phyloP scores from a whole-genome alignment of 1,140 invertebrate genomes.

The Oryctes rhinoceros region DNA sequence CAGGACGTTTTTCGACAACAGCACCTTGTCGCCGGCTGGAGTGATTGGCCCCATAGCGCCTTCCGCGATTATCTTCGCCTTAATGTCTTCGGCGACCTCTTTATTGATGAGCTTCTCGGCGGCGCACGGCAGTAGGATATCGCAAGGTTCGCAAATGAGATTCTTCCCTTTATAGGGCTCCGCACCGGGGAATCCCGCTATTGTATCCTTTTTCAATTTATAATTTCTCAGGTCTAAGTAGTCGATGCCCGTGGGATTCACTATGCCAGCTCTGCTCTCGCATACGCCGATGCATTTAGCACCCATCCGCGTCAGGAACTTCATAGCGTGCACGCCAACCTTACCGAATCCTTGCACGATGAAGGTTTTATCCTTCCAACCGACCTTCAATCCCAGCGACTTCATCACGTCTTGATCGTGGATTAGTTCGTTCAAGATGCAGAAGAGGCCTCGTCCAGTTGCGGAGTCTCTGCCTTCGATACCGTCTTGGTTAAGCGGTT shows the following conservation, averaged over 20 bases:
- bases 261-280: constrained; percentile 93
- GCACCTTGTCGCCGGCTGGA: constrained; percentile 94
- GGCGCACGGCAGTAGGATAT: constrained; percentile 98
- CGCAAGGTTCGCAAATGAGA: constrained; percentile 92
- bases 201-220: not conserved
- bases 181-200: constrained; percentile 1
- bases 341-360: constrained; percentile 99
- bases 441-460: constrained; percentile 97
- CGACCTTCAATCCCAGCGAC: constrained; percentile 93
- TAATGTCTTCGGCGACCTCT: constrained; percentile 89
- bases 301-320: constrained; percentile 94
- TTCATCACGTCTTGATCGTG: constrained; percentile 97
- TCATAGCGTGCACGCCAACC: constrained; percentile 97
- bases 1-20: constrained; percentile 93
- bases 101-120: constrained; percentile 96
- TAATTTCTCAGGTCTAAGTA: constrained; percentile 72
- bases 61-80: constrained; percentile 97
- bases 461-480: constrained; percentile 98
- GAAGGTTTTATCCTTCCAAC: constrained; percentile 96
- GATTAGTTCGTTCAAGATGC: constrained; percentile 97
- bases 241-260: constrained; percentile 94
- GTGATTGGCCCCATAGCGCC: constrained; percentile 99
- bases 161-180: constrained; percentile 23
- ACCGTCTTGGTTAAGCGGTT: constrained; percentile 95
- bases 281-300: constrained; percentile 94